Base-by-base conservation (phyloP, 2,888 invertebrate genomes). In the Corbicula japonica region DNA sequence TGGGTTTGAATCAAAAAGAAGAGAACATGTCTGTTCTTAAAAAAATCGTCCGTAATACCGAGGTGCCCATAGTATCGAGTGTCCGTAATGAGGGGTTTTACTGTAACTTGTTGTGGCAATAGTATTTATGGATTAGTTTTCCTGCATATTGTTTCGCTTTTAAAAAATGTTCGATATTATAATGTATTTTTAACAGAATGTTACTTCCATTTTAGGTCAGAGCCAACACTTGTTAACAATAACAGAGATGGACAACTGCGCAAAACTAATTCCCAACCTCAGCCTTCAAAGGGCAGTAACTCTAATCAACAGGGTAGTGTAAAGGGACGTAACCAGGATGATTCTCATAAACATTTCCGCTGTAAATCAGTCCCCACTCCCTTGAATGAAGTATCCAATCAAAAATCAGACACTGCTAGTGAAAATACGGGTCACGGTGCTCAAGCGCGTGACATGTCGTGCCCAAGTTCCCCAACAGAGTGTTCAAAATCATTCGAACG, bases 231-330 rank as follows among this genome's bases (percentile, higher is more conserved):
- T 46, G 90, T 90, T 52, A 90, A 89, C 62, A 82, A 90, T 61
- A 94, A 94, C 93, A 87, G 85, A 65, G 95, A 95, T 89, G 94
- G 94, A 76, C 92, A 94, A 44, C 89, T 94, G 69, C 92, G 95
- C 84, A 95, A 94, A 93, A 94, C 94, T 15, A 90, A 94, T 79
- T 94, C 94, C 66, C 93, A 94, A 87, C 94, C 94, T 50, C 89
- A 90, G 70, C 93, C 94, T 23, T 74, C 73, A 50, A 85, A 88
- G 68, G 87, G 81, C 70, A 80, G 78, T 50, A 79, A 83, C 79
- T 82, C 85, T 50, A 46, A 61, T 21, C 44, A 69, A 62, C 80
- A 76, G 54, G 63, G 62, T 52, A 81, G 60, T 60, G 34, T 56
- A 34, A 80, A 81, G 65, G 77, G 71, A 30, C 66, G 70, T 60